These are phyloP conservation scores for Choloepus hoffmanni DNA, from an alignment of 2,113 vertebrate species.

Conservation along the genomic window DNA sequence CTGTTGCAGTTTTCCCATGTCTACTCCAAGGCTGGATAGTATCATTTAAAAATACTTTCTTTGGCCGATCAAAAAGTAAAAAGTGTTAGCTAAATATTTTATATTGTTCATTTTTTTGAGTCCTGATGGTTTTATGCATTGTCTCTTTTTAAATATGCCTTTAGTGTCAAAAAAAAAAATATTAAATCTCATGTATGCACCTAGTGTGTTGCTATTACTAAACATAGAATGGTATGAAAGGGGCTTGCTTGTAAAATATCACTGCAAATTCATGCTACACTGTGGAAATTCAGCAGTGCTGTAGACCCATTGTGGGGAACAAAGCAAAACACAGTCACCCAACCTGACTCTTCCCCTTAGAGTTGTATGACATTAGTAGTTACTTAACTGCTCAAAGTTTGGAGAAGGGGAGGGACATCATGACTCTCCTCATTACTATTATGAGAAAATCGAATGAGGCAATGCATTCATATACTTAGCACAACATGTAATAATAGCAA, in stretches of 20 bases:
- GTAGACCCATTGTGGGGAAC: background rate
- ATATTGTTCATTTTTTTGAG: conserved; percentile 39
- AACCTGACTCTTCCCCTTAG: background rate
- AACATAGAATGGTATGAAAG: background rate
- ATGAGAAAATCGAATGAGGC: conserved; percentile 23
- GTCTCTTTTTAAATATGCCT: background rate
- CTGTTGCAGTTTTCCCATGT: background rate
- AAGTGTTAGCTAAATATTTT: background rate
- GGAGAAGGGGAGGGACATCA: background rate
- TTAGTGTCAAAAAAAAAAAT: background rate
- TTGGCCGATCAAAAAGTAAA: background rate
- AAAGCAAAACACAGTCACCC: fast-evolving
- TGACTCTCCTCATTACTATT: background rate
- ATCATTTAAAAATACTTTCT: conserved; percentile 12
- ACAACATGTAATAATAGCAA: background rate
- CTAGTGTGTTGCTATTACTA: background rate
- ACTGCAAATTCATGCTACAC: background rate
- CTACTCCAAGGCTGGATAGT: background rate
- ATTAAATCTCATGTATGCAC: background rate
- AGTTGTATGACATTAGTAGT: background rate
- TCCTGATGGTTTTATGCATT: background rate
- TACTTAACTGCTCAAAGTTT: background rate
- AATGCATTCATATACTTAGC: background rate
- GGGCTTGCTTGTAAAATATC: background rate
- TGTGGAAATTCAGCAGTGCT: background rate